Evolutionary conservation across 2,113 vertebrate species (phyloP).

Genomic region (Gallinago paraguaiae): DNA sequence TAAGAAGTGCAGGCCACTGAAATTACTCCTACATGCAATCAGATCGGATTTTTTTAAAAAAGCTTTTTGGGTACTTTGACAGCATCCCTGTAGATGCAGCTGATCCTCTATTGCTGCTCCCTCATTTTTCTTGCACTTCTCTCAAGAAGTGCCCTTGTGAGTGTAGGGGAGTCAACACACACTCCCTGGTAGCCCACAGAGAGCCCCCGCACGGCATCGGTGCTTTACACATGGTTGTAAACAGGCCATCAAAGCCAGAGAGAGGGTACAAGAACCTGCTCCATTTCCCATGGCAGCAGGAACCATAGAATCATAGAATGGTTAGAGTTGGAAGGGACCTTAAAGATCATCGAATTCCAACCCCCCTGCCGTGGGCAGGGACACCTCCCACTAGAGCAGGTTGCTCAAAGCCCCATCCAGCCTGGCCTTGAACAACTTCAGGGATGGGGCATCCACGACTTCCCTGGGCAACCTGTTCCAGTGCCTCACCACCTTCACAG

Average conservation of each 20-base stretch:
- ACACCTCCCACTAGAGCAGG: background rate
- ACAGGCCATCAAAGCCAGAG: background rate
- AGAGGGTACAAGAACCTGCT: background rate
- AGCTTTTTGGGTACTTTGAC: background rate
- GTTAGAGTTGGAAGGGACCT: background rate
- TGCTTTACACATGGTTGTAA: background rate
- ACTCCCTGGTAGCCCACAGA: rapidly evolving
- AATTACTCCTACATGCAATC: background rate
- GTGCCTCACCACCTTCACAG: background rate
- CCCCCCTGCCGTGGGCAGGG: background rate
- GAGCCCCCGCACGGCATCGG: rapidly evolving
- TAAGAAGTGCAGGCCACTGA: background rate
- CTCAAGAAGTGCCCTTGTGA: background rate
- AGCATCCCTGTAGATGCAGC: background rate
- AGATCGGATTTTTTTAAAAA: background rate
- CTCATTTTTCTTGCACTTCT: background rate
- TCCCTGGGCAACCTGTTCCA: background rate
- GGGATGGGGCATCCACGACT: background rate
- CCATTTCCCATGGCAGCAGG: background rate
- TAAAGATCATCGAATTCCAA: background rate
- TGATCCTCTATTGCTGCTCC: background rate
- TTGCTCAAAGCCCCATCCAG: background rate
- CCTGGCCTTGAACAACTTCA: background rate
- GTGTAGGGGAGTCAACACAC: rapidly evolving
- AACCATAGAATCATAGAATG: background rate